Conservation (phyloP, 2,797 vertebrate genomes). For the Bovichtus diacanthus region DNA sequence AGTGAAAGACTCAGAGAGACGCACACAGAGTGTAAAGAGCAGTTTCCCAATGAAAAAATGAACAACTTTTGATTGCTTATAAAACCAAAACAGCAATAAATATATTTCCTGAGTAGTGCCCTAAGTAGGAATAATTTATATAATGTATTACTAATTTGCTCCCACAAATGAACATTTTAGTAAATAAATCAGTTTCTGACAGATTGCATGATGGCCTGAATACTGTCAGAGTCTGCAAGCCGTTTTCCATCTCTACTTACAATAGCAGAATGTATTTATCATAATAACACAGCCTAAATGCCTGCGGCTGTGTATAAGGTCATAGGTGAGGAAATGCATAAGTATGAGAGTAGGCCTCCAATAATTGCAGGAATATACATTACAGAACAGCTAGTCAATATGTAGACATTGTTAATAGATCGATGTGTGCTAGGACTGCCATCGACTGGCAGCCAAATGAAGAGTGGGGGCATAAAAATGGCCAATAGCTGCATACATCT, state of each 20-base stretch:
- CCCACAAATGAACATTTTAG: background rate
- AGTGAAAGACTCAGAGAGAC: conserved; percentile 29
- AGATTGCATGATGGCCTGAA: background rate
- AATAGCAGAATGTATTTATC: conserved; percentile 45
- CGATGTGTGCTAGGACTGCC: conserved; percentile 7
- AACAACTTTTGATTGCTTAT: conserved; percentile 32
- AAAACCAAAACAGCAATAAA: conserved; percentile 32
- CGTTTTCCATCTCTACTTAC: conserved; percentile 9
- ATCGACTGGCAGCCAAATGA: conserved; percentile 39
- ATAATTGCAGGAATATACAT: conserved; percentile 53
- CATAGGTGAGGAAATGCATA: conserved; percentile 63
- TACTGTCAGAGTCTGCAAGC: background rate
- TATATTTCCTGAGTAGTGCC: conserved; percentile 4
- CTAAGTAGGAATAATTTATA: background rate
- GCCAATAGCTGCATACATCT: conserved; percentile 27
- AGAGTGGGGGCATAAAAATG: conserved; percentile 37
- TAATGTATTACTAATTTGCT: background rate
- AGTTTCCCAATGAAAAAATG: conserved; percentile 6
- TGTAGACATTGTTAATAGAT: conserved; percentile 52
- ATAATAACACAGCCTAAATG: conserved; percentile 32
- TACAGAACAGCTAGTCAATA: conserved; percentile 51
- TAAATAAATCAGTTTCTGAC: conserved; percentile 14
- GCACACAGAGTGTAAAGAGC: conserved; percentile 1
- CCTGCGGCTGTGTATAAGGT: conserved; percentile 62
- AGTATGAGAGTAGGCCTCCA: conserved; percentile 36